These are phyloP conservation scores for Rousettus madagascariensis DNA, from an alignment of 2,797 vertebrate species.

Conservation along the genomic window DNA sequence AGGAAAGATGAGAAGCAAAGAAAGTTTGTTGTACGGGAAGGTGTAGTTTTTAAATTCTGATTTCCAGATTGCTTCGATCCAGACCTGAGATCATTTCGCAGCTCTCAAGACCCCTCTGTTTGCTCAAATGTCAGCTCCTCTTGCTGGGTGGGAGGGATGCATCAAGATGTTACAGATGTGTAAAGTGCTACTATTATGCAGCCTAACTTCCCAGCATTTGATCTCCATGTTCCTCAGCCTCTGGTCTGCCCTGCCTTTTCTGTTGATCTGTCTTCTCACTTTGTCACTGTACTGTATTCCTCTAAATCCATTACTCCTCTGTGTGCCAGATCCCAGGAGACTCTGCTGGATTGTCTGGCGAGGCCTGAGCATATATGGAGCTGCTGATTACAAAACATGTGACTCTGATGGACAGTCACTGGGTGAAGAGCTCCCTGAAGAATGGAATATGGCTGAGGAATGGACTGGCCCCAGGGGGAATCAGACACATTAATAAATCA, in stretches of 20 bases:
- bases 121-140: background rate
- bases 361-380: conserved; percentile 55
- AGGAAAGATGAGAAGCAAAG: conserved; percentile 1
- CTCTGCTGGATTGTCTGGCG: conserved; percentile 53
- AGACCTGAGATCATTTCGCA: background rate
- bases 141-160: background rate
- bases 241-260: background rate
- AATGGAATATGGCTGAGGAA: conserved; percentile 60
- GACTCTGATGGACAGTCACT: conserved; percentile 59
- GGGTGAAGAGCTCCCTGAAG: conserved; percentile 58
- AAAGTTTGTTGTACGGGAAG: background rate
- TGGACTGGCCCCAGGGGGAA: conserved; percentile 43
- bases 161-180: fast-evolving
- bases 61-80: background rate
- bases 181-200: background rate
- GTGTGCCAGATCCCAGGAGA: conserved; percentile 42
- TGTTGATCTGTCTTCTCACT: conserved; percentile 25
- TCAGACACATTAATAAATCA: conserved; percentile 76
- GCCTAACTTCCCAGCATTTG: background rate
- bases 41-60: background rate
- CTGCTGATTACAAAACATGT: background rate
- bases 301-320: conserved; percentile 44
- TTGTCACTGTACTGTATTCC: conserved; percentile 32
- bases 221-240: background rate
- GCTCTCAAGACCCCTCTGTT: background rate